phyloP scores from a whole-genome alignment of 53 echinoderm and acorn worm species.

The Actinopyga echinites region DNA sequence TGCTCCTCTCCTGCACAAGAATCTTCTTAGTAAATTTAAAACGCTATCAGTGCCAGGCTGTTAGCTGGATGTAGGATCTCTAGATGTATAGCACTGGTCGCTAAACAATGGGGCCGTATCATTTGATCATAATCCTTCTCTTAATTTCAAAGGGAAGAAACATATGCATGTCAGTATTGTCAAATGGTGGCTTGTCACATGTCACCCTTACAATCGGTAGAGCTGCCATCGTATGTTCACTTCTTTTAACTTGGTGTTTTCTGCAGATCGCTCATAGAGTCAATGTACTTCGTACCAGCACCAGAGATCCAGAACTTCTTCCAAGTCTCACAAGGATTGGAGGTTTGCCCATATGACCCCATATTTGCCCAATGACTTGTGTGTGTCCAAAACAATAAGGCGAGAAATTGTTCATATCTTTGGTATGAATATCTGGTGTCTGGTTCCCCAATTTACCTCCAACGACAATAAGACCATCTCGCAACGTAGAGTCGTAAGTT shows the following conservation, averaged over 20 bases:
- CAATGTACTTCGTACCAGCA: background rate
- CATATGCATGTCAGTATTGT: constrained; percentile 43
- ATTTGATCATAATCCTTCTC: constrained; percentile 44
- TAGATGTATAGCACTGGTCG: constrained; percentile 55
- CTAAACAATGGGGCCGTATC: constrained; percentile 64
- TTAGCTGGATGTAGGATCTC: constrained; percentile 37
- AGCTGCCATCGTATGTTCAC: constrained; percentile 56
- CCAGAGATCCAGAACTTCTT: constrained; percentile 50
- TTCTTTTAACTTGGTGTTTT: constrained; percentile 1
- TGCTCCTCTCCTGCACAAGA: constrained; percentile 49
- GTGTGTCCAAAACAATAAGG: constrained; percentile 19
- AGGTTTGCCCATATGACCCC: constrained; percentile 48
- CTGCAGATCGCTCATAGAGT: background rate
- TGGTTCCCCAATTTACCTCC: background rate
- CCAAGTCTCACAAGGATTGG: constrained; percentile 37
- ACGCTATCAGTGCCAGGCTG: constrained; percentile 58
- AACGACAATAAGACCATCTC: constrained; percentile 8
- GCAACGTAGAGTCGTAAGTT: background rate
- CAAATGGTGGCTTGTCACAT: constrained; percentile 54
- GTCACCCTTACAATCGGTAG: constrained; percentile 51
- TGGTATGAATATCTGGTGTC: constrained; percentile 9
- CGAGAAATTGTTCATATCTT: background rate
- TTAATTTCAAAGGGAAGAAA: constrained; percentile 33
- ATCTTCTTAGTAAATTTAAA: constrained; percentile 53
- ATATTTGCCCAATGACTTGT: constrained; percentile 11